Evolutionary conservation across 2,797 vertebrate species (phyloP).

Genomic region (Gadopsis bispinosus): DNA sequence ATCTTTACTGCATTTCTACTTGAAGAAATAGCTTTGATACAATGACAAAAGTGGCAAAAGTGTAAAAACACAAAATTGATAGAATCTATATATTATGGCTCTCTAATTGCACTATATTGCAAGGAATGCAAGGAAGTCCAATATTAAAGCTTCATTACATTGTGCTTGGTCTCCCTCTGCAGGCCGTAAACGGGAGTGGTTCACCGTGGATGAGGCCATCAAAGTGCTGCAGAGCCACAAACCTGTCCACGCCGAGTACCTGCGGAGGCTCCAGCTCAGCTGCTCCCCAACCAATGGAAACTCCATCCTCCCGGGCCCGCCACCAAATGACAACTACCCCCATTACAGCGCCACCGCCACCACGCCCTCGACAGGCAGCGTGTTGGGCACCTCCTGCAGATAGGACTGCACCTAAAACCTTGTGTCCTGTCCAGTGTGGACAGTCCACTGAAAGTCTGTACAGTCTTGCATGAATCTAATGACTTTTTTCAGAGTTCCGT

Average conservation of each 20-base stretch:
- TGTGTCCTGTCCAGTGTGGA: constrained; percentile 25
- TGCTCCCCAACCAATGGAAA: constrained; percentile 95
- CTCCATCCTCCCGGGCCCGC: constrained; percentile 88
- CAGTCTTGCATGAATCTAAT: constrained; percentile 79
- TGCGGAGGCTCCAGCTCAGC: constrained; percentile 94
- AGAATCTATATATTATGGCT: not conserved
- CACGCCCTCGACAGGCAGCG: constrained; percentile 87
- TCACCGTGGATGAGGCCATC: constrained; percentile 98
- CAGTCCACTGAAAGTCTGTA: constrained; percentile 70
- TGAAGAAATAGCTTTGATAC: not conserved
- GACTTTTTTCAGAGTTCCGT: constrained; percentile 57
- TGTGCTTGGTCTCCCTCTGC: constrained; percentile 73
- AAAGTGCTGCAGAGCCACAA: constrained; percentile 98
- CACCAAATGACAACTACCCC: constrained; percentile 89
- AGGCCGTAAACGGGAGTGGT: constrained; percentile 99
- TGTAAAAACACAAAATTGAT: not conserved
- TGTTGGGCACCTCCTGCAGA: constrained; percentile 88
- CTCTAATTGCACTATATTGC: not conserved
- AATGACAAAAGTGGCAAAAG: not conserved
- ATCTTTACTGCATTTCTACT: not conserved
- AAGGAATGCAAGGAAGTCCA: not conserved
- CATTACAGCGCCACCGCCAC: constrained; percentile 90
- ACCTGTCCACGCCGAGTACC: constrained; percentile 96
- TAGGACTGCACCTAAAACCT: constrained; percentile 76
- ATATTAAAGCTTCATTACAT: not conserved